These are phyloP conservation scores for Ptyas mucosa DNA, from an alignment of 2,113 vertebrate species.

Conservation along the genomic window DNA sequence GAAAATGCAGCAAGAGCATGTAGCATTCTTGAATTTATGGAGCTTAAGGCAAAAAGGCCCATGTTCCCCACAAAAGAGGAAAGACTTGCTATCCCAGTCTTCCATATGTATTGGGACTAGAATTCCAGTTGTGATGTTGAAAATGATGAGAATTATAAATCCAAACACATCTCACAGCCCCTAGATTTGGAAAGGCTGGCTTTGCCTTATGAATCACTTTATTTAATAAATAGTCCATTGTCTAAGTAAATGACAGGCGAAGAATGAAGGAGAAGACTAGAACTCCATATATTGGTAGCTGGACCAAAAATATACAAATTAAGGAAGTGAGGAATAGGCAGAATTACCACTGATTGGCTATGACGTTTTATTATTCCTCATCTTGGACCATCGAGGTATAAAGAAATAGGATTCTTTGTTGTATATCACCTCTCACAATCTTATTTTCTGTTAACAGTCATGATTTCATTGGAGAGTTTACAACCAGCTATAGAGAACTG, in stretches of 20 bases:
- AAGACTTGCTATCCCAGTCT: not conserved
- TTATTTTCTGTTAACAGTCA: slow-evolving; percentile 70
- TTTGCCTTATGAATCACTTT: not conserved
- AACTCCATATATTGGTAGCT: not conserved
- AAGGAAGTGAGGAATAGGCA: not conserved
- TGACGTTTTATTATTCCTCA: not conserved
- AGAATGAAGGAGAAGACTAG: not conserved
- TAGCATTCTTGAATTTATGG: not conserved
- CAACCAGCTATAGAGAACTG: slow-evolving; percentile 92
- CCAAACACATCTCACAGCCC: not conserved
- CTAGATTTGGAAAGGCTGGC: not conserved
- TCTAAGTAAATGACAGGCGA: not conserved
- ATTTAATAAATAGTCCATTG: not conserved
- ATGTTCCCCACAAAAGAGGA: not conserved
- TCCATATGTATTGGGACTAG: not conserved
- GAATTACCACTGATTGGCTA: not conserved
- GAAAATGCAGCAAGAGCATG: not conserved
- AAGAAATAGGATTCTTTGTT: not conserved
- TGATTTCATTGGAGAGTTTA: slow-evolving; percentile 97
- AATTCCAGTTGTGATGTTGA: not conserved
- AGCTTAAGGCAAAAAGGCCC: not conserved
- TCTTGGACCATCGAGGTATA: not conserved
- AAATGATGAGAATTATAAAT: not conserved
- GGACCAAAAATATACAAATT: not conserved
- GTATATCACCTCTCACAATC: not conserved